A percentile compares a stretch with the other conserved stretches of the same genome.
These are phyloP conservation scores for Azorinus chamasolen DNA, from an alignment of 2,888 invertebrate species.

Conservation along the genomic window DNA sequence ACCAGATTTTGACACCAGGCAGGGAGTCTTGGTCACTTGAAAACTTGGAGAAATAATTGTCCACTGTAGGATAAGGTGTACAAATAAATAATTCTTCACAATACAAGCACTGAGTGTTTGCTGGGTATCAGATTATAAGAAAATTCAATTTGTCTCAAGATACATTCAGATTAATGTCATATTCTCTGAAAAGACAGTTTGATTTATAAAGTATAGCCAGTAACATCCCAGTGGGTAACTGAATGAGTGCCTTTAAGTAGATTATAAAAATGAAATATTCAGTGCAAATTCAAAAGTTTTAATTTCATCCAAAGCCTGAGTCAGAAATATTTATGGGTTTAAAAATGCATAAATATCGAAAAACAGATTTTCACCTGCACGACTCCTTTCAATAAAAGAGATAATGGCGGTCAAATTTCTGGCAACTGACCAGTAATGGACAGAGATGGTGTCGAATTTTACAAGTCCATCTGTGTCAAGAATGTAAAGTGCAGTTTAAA, in stretches of 20 bases:
- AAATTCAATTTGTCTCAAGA: constrained; percentile 5
- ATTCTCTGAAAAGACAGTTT: constrained; percentile 7
- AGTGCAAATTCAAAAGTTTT: too few species aligned
- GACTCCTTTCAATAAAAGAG: constrained; percentile 34
- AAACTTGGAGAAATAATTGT: background rate
- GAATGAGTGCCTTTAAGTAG: constrained; percentile 33
- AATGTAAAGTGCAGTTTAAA: too few species aligned
- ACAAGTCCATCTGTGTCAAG: too few species aligned
- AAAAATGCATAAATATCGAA: constrained; percentile 43
- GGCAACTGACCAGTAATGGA: too few species aligned
- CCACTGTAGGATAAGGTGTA: background rate
- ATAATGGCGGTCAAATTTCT: constrained; percentile 15
- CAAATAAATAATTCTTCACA: constrained; percentile 5
- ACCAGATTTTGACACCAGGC: constrained; percentile 1
- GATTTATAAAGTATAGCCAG: constrained; percentile 44
- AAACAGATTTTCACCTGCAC: constrained; percentile 38
- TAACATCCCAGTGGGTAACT: constrained; percentile 29
- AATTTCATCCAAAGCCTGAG: too few species aligned
- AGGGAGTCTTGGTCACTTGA: constrained; percentile 1
- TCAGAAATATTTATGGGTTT: constrained; percentile 49
- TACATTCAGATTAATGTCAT: constrained; percentile 30
- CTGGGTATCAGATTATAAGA: constrained; percentile 4
- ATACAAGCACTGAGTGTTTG: background rate
- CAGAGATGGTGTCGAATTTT: too few species aligned
- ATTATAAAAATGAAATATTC: constrained; percentile 27